Percentiles rank a stretch among this genome's conserved stretches.
Evolutionary conservation across 2,888 invertebrate species (phyloP).

Genomic region (Lamellibrachia satsuma): DNA sequence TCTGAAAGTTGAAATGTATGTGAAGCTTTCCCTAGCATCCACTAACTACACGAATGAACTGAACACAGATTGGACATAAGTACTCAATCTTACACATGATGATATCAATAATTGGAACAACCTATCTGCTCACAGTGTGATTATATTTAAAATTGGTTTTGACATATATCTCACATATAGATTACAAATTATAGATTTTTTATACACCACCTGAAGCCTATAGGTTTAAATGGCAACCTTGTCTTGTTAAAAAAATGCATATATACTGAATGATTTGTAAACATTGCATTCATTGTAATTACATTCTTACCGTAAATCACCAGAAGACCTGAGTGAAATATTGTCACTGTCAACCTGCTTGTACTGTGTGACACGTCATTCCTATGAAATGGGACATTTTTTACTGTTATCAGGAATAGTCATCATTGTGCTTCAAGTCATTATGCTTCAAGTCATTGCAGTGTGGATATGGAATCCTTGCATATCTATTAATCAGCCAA

Average conservation of each 20-base stretch:
- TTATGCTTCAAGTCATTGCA: not conserved
- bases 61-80: too few relatives aligned
- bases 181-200: too few relatives aligned
- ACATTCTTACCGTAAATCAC: not conserved
- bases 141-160: too few relatives aligned
- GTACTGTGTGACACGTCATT: not conserved
- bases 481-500: not conserved
- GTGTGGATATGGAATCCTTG: not conserved
- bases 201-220: too few relatives aligned
- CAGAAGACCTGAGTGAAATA: not conserved
- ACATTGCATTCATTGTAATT: not conserved
- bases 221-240: not conserved
- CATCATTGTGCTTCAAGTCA: not conserved
- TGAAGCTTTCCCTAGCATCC: too few relatives aligned
- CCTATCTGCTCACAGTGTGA: too few relatives aligned
- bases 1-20: too few relatives aligned
- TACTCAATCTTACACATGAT: too few relatives aligned
- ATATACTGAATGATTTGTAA: not conserved
- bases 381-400: not conserved
- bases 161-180: too few relatives aligned
- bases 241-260: too few relatives aligned
- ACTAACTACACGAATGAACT: too few relatives aligned
- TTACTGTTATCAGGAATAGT: not conserved
- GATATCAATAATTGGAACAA: too few relatives aligned
- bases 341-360: not conserved